Evolutionary conservation across 92 coral and sea anemone genomes (phyloP), one percentile per base, ranked within the genome.

Genomic region (Phenganax marumi): DNA sequence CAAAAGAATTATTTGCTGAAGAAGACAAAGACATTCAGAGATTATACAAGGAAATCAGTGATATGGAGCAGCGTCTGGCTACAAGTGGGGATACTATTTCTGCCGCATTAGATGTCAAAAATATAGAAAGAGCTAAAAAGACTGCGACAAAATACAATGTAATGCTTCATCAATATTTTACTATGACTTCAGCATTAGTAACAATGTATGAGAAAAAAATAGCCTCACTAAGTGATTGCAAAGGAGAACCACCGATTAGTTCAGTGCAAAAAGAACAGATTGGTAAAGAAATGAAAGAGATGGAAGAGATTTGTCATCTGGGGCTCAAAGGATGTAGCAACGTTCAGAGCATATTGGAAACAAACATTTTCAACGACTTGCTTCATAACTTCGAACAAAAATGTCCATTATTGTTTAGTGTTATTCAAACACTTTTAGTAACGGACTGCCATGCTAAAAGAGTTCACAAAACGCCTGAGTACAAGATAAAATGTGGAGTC

Each of bases 341-440:
- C 13, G 8, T 71, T 8, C 54, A 47, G 13, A 12, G 12, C 12
- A 53, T 71, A 47, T 3, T 71, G 12, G 47, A 47, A 13, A 14
- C 14, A 47, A 47, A 71, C 9, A 51, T 71, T 23, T 71, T 71
- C 33, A 18, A 43, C 6, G 12, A 43, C 10, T 48, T 71, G 33
- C 12, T 71, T 14, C 10, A n/a, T 6, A 71, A 48, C 6, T 71
- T 71, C 39, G 76, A 71, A 71, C 52, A 71, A 11, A 71, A 71
- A 47, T 43, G 76, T 51, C 76, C 76, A 71, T 53, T 71, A 5
- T 48, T 71, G 25, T 21, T 12, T 51, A 48, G 76, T 71, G 76
- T 71, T 71, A 10, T 71, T 10, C 76, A 71, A 26, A 48, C 76
- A 71, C 76, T 71, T n/a, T 21, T 71, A 43, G 76, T 71, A 43